Conservation (phyloP, 2,113 vertebrate genomes). For the Murina feae region DNA sequence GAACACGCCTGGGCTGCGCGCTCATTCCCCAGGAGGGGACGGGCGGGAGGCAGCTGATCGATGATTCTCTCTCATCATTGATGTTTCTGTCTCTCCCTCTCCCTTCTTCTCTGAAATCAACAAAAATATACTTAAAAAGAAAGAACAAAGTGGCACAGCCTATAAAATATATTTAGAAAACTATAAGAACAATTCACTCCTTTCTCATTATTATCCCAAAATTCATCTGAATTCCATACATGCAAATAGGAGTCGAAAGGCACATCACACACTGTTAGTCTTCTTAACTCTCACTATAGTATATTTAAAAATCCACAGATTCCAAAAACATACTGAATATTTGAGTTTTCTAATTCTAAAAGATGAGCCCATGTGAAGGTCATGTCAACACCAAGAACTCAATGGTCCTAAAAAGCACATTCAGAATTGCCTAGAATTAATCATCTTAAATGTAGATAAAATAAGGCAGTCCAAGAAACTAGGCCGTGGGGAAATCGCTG, state of each 20-base stretch:
- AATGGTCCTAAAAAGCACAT: not conserved
- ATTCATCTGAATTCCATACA: not conserved
- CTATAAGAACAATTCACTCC: not conserved
- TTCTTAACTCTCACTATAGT: not conserved
- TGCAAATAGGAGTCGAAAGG: not conserved
- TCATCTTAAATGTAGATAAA: not conserved
- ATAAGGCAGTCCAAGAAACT: not conserved
- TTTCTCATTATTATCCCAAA: not conserved
- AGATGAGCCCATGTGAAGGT: not conserved
- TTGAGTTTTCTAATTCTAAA: conserved; percentile 39
- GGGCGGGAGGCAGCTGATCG: too few relatives aligned
- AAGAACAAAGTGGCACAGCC: not conserved
- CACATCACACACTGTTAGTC: not conserved
- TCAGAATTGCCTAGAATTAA: not conserved
- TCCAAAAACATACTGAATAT: not conserved
- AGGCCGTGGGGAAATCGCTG: not conserved
- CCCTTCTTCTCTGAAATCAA: too few relatives aligned
- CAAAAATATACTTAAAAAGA: too few relatives aligned
- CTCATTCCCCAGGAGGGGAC: too few relatives aligned
- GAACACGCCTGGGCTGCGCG: too few relatives aligned
- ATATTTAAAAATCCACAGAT: not conserved
- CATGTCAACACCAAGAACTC: conserved; percentile 37
- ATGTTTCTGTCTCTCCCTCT: too few relatives aligned
- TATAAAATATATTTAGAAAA: not conserved
- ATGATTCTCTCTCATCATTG: too few relatives aligned